These are phyloP conservation scores for Himalopsyche anomala DNA, from an alignment of 2,888 invertebrate species.

Conservation along the genomic window DNA sequence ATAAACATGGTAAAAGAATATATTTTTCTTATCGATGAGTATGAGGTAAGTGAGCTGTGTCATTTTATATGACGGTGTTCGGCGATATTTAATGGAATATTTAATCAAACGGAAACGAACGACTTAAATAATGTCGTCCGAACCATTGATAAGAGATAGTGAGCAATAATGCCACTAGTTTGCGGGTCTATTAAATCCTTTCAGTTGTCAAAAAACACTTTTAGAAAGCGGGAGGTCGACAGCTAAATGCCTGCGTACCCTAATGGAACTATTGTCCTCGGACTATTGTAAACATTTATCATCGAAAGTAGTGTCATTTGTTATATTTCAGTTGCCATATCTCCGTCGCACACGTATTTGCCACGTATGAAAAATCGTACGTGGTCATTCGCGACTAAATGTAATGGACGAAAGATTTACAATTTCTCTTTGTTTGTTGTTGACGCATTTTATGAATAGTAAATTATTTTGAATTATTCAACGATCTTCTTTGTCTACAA, in stretches of 20 bases:
- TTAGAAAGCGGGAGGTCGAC: conserved; percentile 37
- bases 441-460: conserved; percentile 14
- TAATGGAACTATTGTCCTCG: conserved; percentile 55
- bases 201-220: conserved; percentile 42
- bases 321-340: conserved; percentile 53
- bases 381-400: conserved; percentile 37
- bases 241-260: conserved; percentile 34
- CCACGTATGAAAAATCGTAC: conserved; percentile 36
- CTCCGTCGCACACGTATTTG: conserved; percentile 16
- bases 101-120: background rate
- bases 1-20: no score
- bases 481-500: background rate
- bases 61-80: background rate
- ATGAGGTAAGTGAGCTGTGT: no score
- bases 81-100: background rate
- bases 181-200: conserved; percentile 41
- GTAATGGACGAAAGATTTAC: conserved; percentile 32
- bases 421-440: conserved; percentile 10
- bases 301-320: conserved; percentile 49
- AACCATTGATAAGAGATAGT: background rate
- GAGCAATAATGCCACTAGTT: conserved; percentile 1
- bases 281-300: conserved; percentile 52
- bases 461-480: conserved; percentile 29
- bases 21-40: no score
- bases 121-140: conserved; percentile 24